Conservation (phyloP, 64 coral and sea anemone genomes). For the Montipora cactus region DNA sequence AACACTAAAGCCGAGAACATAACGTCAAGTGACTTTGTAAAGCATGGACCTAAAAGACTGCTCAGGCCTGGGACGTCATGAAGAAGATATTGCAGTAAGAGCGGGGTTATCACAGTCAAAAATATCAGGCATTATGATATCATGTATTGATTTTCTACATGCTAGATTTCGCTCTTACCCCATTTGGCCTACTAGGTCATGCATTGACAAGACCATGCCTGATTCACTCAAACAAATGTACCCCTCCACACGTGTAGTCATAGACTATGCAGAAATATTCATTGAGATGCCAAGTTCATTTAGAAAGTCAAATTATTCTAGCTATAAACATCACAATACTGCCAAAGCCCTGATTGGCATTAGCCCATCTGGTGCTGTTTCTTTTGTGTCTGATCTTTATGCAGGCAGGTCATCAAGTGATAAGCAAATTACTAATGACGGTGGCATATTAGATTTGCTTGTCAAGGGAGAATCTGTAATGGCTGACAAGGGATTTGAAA, state of each 20-base stretch:
- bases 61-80: slow-evolving; percentile 29
- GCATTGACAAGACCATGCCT: slow-evolving; percentile 53
- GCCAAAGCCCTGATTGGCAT: not conserved
- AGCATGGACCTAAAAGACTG: too few species aligned
- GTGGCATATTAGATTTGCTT: slow-evolving; percentile 10
- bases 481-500: slow-evolving; percentile 59
- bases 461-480: slow-evolving; percentile 63
- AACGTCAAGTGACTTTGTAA: not conserved
- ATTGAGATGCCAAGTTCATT: slow-evolving; percentile 12
- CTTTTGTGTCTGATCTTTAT: slow-evolving; percentile 28
- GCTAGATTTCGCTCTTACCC: slow-evolving; percentile 6
- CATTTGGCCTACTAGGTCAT: slow-evolving; percentile 60
- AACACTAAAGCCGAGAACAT: not conserved
- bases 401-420: slow-evolving; percentile 2
- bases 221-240: slow-evolving; percentile 33
- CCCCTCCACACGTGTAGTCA: slow-evolving; percentile 13
- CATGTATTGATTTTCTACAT: slow-evolving; percentile 59
- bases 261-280: slow-evolving; percentile 16
- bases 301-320: not conserved
- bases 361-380: slow-evolving; percentile 8
- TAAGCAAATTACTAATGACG: slow-evolving; percentile 10
- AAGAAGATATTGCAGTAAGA: slow-evolving; percentile 54
- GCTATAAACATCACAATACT: slow-evolving; percentile 25
- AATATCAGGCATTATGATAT: slow-evolving; percentile 25
- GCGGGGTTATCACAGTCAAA: slow-evolving; percentile 42